A percentile compares a stretch with the other conserved stretches of the same genome.
These are phyloP conservation scores for Dimorphilus gyrociliatus DNA, from an alignment of 2,888 invertebrate species.

Conservation along the genomic window DNA sequence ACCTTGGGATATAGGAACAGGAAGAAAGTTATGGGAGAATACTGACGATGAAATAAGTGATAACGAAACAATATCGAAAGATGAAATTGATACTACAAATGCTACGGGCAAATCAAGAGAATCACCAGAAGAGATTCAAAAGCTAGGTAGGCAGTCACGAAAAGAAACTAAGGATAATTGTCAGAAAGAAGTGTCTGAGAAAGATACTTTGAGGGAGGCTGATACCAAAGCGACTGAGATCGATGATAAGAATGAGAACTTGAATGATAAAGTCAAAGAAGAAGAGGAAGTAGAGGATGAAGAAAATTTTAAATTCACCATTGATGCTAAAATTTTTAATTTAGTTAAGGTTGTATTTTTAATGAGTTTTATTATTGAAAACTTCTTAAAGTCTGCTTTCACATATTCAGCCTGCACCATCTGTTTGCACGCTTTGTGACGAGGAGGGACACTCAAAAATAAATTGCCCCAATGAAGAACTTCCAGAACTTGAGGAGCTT, in stretches of 20 bases:
- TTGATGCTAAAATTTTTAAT: constrained; percentile 20
- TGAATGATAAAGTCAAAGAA: constrained; percentile 6
- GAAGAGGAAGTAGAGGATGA: constrained; percentile 6
- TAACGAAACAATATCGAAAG: no score
- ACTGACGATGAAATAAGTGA: no score
- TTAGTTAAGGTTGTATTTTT: no score
- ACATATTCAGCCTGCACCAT: no score
- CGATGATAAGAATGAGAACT: constrained; percentile 5
- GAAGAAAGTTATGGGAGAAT: no score
- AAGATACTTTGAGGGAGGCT: neutral
- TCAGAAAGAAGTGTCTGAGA: neutral
- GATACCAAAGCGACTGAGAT: neutral
- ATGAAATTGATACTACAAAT: no score
- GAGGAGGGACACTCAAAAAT: constrained; percentile 40
- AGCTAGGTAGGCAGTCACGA: no score
- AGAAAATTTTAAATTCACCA: constrained; percentile 19
- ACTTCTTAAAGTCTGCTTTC: no score
- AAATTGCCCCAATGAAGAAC: constrained; percentile 40
- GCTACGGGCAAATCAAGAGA: no score
- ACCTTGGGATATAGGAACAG: no score
- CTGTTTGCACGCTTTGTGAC: constrained; percentile 39
- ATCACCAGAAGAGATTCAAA: no score
- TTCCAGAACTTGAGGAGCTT: constrained; percentile 36
- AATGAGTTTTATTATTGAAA: no score
- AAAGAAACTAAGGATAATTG: constrained; percentile 2